Evolutionary conservation across 2,113 vertebrate species (phyloP).

Genomic region (Brachypodius melanocephalos): DNA sequence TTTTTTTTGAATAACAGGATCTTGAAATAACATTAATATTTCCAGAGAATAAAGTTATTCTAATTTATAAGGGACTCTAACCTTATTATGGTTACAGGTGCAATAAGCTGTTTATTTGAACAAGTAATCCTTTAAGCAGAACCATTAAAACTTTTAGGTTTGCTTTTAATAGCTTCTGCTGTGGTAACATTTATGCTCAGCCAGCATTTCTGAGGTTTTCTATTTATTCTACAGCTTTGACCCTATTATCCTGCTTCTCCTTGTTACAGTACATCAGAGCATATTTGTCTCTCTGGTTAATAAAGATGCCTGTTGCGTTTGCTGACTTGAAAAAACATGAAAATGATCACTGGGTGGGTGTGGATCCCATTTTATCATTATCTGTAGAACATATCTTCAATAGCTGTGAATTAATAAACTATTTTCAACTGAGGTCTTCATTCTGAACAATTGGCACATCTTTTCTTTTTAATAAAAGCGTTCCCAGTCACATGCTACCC

Average conservation of each 20-base stretch:
- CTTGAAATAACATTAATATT: background rate
- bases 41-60: background rate
- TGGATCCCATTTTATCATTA: background rate
- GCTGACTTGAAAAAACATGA: background rate
- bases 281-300: background rate
- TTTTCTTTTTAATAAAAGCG: background rate
- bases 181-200: background rate
- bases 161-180: slow-evolving; percentile 19
- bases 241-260: background rate
- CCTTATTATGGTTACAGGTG: background rate
- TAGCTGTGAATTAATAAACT: background rate
- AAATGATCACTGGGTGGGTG: background rate
- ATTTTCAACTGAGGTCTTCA: background rate
- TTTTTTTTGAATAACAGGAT: background rate
- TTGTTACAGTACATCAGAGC: background rate
- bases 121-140: slow-evolving; percentile 19
- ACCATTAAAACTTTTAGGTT: background rate
- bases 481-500: background rate
- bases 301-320: background rate
- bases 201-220: background rate
- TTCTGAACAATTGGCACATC: background rate
- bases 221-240: background rate
- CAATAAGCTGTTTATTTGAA: slow-evolving; percentile 22
- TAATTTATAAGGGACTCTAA: background rate
- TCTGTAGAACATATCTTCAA: background rate